Conservation (phyloP, 2,113 vertebrate species). For the Bettongia penicillata region DNA sequence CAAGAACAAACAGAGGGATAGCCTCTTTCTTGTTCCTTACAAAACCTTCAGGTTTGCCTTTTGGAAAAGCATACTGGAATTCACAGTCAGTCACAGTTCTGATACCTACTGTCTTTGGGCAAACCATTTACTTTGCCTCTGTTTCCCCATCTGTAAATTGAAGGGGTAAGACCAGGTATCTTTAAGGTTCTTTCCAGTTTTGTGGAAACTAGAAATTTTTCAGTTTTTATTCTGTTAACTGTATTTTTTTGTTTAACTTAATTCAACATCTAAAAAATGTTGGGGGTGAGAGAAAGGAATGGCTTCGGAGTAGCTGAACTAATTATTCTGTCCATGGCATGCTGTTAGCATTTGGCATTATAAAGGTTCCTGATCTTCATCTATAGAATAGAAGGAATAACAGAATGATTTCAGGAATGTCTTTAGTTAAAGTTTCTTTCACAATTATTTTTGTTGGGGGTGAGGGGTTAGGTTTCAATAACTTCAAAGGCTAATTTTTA, state of each 20-base stretch:
- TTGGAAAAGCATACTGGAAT: not conserved
- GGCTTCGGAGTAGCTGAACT: not conserved
- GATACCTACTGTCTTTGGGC: not conserved
- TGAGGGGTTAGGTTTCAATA: not conserved
- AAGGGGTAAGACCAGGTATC: not conserved
- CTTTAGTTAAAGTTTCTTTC: not conserved
- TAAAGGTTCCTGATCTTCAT: not conserved
- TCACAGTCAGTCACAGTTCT: not conserved
- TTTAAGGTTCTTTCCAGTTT: not conserved
- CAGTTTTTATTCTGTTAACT: not conserved
- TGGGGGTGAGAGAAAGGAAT: not conserved
- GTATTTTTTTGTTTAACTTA: not conserved
- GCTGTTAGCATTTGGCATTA: not conserved
- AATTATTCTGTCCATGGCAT: not conserved
- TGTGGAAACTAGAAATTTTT: not conserved
- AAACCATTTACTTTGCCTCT: not conserved
- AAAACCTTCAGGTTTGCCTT: not conserved
- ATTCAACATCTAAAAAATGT: not conserved
- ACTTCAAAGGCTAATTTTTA: not conserved
- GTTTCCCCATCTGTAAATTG: not conserved
- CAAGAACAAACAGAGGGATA: not conserved
- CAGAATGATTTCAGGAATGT: not conserved
- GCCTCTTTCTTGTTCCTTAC: not conserved
- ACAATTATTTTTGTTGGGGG: not conserved
- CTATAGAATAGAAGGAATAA: not conserved